These are phyloP conservation scores for Cataglyphis altisquamis DNA, from an alignment of 2,888 invertebrate species.

Conservation along the genomic window DNA sequence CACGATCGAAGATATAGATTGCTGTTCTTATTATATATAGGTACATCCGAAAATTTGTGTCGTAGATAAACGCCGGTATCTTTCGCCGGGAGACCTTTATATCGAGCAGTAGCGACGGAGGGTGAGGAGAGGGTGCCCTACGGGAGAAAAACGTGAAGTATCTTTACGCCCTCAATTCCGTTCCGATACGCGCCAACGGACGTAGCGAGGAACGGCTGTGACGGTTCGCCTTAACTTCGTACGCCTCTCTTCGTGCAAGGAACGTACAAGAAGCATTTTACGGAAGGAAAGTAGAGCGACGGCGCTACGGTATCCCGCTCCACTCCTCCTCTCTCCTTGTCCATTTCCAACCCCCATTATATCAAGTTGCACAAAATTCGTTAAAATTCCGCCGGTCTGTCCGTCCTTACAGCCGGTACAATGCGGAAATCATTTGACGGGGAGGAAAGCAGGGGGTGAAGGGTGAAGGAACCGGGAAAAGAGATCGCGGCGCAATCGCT, in stretches of 20 bases:
- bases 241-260: constrained; percentile 40
- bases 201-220: not conserved
- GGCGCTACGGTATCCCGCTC: constrained; percentile 27
- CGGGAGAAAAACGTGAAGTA: constrained; percentile 47
- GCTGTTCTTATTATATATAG: constrained; percentile 6
- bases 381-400: constrained; percentile 80
- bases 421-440: constrained; percentile 70
- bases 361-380: constrained; percentile 79
- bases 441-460: constrained; percentile 5
- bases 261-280: constrained; percentile 53
- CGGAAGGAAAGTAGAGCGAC: constrained; percentile 42
- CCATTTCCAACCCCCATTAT: constrained; percentile 25
- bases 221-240: constrained; percentile 41
- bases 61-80: constrained; percentile 36
- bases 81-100: constrained; percentile 9
- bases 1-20: constrained; percentile 10
- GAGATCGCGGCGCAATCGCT: constrained; percentile 36
- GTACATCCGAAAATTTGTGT: not conserved
- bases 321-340: not conserved
- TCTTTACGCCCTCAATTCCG: constrained; percentile 51
- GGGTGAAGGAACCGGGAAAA: not conserved
- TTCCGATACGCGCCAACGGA: constrained; percentile 49
- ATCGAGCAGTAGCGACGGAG: not conserved
- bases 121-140: not conserved
- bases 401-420: constrained; percentile 76